These are phyloP conservation scores for Hymenopus coronatus DNA, from an alignment of 2,888 invertebrate species.

Conservation along the genomic window DNA sequence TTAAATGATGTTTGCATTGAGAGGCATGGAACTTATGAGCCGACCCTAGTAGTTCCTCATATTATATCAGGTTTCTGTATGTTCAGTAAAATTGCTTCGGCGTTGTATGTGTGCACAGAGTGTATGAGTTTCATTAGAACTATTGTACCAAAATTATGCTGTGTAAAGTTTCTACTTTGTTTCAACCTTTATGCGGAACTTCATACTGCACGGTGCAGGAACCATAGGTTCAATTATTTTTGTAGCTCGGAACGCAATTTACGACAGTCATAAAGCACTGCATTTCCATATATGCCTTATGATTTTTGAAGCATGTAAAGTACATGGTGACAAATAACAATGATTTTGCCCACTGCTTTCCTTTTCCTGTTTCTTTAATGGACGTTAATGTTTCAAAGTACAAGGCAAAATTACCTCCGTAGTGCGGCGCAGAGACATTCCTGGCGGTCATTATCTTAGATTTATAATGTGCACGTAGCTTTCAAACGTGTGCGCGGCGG, in stretches of 20 bases:
- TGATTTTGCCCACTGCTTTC: background rate
- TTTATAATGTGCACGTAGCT: background rate
- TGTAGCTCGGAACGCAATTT: background rate
- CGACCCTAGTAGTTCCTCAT: too few species aligned
- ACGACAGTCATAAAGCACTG: background rate
- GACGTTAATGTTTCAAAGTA: background rate
- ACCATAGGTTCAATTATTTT: background rate
- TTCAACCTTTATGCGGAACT: background rate
- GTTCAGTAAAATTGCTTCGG: too few species aligned
- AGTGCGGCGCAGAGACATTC: background rate
- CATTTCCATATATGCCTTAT: background rate
- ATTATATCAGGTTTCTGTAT: too few species aligned
- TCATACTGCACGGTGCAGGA: background rate
- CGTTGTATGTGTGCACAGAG: too few species aligned
- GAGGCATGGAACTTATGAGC: too few species aligned
- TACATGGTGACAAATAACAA: background rate
- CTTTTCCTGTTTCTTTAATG: background rate
- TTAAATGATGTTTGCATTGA: too few species aligned
- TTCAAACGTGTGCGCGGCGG: conserved; percentile 1
- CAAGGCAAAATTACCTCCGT: background rate
- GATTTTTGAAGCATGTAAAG: background rate
- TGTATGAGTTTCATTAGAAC: too few species aligned
- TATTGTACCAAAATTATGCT: too few species aligned
- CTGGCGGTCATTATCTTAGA: background rate
- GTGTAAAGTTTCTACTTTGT: background rate